These are phyloP conservation scores for Tylochromis polylepis DNA, from an alignment of 2,113 vertebrate genomes.

Conservation along the genomic window DNA sequence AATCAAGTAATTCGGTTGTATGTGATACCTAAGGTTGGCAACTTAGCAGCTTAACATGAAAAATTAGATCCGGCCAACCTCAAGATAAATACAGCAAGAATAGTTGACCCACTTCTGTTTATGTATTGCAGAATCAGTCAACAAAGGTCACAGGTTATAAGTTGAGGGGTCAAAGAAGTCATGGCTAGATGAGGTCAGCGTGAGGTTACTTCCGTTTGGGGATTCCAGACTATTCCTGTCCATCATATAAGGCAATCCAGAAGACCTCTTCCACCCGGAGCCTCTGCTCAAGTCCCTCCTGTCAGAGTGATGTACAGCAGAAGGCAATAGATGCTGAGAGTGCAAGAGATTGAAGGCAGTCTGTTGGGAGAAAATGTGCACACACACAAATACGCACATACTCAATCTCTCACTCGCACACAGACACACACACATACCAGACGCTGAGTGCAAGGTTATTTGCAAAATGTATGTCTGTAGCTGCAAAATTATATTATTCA, in stretches of 20 bases:
- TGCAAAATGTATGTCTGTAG: background rate
- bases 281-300: slow-evolving; percentile 34
- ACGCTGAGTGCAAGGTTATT: background rate
- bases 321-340: slow-evolving; percentile 38
- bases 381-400: background rate
- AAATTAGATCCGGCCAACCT: background rate
- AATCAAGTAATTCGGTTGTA: background rate
- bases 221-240: slow-evolving; percentile 53
- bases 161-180: slow-evolving; percentile 43
- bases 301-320: slow-evolving; percentile 62
- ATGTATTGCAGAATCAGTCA: slow-evolving; percentile 2
- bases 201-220: slow-evolving; percentile 60
- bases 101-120: slow-evolving; percentile 9
- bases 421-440: background rate
- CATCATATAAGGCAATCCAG: slow-evolving; percentile 36
- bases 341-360: slow-evolving; percentile 17
- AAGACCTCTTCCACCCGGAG: slow-evolving; percentile 41
- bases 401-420: background rate
- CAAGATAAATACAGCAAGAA: background rate
- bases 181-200: slow-evolving; percentile 53
- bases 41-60: background rate
- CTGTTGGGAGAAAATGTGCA: background rate
- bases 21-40: background rate
- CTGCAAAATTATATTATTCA: background rate
- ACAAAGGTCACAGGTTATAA: slow-evolving; percentile 24